These are phyloP conservation scores for Prunella fulvescens DNA, from an alignment of 2,113 vertebrate genomes.

Conservation along the genomic window DNA sequence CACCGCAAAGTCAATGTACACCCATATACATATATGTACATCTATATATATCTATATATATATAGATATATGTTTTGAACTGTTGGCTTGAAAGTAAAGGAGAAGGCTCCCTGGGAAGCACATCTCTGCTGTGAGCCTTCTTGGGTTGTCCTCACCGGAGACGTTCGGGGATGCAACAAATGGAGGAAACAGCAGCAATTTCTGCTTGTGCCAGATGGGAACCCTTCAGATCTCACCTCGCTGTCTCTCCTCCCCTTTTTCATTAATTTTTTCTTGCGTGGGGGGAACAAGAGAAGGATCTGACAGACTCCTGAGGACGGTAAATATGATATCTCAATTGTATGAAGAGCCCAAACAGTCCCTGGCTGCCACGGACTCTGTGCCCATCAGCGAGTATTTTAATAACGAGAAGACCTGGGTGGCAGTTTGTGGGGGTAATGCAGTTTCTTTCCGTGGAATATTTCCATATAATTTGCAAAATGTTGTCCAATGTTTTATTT, in stretches of 20 bases:
- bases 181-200: constrained; percentile 36
- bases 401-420: constrained; percentile 41
- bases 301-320: constrained; percentile 60
- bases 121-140: not conserved
- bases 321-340: constrained; percentile 61
- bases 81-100: not conserved
- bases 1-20: not conserved
- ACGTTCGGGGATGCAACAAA: not conserved
- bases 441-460: constrained; percentile 35
- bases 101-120: not conserved
- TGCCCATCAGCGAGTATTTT: constrained; percentile 53
- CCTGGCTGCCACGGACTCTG: not conserved
- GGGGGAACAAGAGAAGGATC: constrained; percentile 31
- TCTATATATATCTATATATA: not conserved
- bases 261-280: constrained; percentile 43
- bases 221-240: constrained; percentile 14
- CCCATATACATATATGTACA: not conserved
- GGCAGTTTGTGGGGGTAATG: constrained; percentile 32
- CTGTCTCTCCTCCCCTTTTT: constrained; percentile 28
- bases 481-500: constrained; percentile 46
- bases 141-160: rapidly evolving
- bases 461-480: constrained; percentile 59
- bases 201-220: constrained; percentile 25
- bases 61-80: not conserved
- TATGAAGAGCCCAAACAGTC: constrained; percentile 51